Evolutionary conservation across 1,140 invertebrate genomes (phyloP), one percentile per base, ranked within the genome.

Genomic region (Oncopeltus fasciatus): DNA sequence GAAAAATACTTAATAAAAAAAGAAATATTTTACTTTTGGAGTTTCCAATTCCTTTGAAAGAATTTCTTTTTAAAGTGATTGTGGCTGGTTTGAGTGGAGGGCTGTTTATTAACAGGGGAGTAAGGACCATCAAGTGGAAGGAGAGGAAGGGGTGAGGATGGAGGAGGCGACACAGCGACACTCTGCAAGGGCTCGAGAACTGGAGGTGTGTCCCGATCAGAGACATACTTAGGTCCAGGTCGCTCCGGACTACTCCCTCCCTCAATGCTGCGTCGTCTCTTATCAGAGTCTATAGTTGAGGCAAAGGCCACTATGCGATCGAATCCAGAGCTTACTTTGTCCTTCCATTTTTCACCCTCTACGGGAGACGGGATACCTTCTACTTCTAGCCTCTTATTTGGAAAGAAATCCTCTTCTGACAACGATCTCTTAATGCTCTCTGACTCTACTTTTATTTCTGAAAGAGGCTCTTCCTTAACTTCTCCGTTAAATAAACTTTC

Each of bases 231-330:
- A 2, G 49, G 18, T 2, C 21, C 49, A 38, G 31, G 14, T 8
- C 5, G 14, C 49, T 53, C 26, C 0, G 86, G 86, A 65, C 85
- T 87, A 14, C 85, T 86, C 51, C 66, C 64, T 5, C 65, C 82
- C 70, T 88, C 85, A 0, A 84, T 86, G 21, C 86, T 88, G 62
- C 85, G 78, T 31, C 86, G 78, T 64, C 87, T 79, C 71, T 88
- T 86, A 70, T 90, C 87, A 67, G 90, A 76, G 68, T 90, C 88
- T n/a, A n/a, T n/a, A 1, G 86, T 88, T 2, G 87, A 88, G 8
- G 88, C 89, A 72, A 91, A 87, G 24, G 87, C 88, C 61, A 92
- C 85, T 64, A 92, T 75, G 59, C 87, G 81, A 75, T 93, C 89
- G 76, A 92, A 92, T 33, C 87, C 85, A 68, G 85, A 88, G 69